Percentiles rank a stretch among this genome's conserved stretches.
These are phyloP conservation scores for Coreoperca whiteheadi DNA, from an alignment of 2,113 vertebrate genomes.

Conservation along the genomic window DNA sequence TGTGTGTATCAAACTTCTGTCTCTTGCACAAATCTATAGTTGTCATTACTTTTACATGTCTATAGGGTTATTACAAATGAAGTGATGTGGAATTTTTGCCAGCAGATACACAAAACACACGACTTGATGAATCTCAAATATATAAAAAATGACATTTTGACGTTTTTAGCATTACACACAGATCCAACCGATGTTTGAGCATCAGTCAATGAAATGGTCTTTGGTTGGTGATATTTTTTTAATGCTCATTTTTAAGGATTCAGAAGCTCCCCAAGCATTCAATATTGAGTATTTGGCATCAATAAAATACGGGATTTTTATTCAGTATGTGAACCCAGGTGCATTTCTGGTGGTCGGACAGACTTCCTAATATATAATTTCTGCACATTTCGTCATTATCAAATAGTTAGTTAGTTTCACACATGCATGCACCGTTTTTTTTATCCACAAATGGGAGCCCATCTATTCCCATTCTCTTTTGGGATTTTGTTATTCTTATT, in stretches of 20 bases:
- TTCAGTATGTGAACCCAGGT: background rate
- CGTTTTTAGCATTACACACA: background rate
- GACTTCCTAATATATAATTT: background rate
- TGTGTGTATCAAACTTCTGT: slow-evolving; percentile 14
- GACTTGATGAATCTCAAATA: background rate
- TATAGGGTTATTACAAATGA: slow-evolving; percentile 51
- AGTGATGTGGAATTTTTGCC: slow-evolving; percentile 17
- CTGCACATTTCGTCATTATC: background rate
- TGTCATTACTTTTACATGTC: slow-evolving; percentile 63
- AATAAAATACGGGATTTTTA: slow-evolving; percentile 27
- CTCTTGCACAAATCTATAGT: slow-evolving; percentile 52
- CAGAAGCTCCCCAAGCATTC: slow-evolving; percentile 1
- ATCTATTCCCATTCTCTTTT: background rate
- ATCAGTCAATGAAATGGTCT: background rate
- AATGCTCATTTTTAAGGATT: slow-evolving; percentile 41
- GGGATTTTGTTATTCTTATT: background rate
- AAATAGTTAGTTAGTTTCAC: background rate
- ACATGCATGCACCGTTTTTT: background rate
- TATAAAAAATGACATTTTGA: background rate
- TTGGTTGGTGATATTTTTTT: slow-evolving; percentile 33
- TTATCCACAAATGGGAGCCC: background rate
- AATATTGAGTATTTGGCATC: slow-evolving; percentile 33
- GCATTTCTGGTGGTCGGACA: background rate
- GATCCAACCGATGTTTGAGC: background rate
- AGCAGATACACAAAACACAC: slow-evolving; percentile 1